A percentile compares a stretch with the other conserved stretches of the same genome.
Conservation (phyloP, 2,113 vertebrate genomes). For the Crotalus helleri region DNA sequence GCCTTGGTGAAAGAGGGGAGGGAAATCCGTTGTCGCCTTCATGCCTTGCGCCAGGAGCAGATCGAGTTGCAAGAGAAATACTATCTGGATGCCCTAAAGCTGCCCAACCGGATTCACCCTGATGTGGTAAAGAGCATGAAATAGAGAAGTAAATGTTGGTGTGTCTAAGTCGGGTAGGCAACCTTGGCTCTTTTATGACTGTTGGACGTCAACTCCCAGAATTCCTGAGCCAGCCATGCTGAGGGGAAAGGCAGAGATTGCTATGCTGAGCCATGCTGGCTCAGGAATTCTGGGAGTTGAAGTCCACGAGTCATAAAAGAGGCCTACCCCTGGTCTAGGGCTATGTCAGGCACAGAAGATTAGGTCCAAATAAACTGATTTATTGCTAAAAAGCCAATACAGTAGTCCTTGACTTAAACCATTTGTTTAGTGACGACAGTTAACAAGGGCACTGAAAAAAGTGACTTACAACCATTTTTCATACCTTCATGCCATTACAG, state of each 20-base stretch:
- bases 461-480: background rate
- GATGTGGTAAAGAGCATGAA: conserved; percentile 71
- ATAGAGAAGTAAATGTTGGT: background rate
- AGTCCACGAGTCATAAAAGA: no score
- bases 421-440: background rate
- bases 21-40: conserved; percentile 73
- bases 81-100: conserved; percentile 74
- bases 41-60: conserved; percentile 64
- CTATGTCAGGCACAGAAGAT: background rate
- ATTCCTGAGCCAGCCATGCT: no score
- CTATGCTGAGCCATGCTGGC: no score
- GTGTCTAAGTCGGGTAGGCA: no score
- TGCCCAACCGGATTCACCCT: conserved; percentile 87
- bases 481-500: background rate
- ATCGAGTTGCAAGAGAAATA: conserved; percentile 73
- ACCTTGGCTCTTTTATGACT: no score
- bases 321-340: no score
- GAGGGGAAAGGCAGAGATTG: no score
- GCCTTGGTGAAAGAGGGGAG: conserved; percentile 69
- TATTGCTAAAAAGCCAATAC: background rate
- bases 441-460: background rate
- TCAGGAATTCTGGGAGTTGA: no score
- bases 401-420: background rate
- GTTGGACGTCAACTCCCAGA: no score
- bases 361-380: background rate